These are phyloP conservation scores for Dysidea cf. avara DNA, from an alignment of 37 sponge, comb jelly and placozoan species.

Conservation along the genomic window DNA sequence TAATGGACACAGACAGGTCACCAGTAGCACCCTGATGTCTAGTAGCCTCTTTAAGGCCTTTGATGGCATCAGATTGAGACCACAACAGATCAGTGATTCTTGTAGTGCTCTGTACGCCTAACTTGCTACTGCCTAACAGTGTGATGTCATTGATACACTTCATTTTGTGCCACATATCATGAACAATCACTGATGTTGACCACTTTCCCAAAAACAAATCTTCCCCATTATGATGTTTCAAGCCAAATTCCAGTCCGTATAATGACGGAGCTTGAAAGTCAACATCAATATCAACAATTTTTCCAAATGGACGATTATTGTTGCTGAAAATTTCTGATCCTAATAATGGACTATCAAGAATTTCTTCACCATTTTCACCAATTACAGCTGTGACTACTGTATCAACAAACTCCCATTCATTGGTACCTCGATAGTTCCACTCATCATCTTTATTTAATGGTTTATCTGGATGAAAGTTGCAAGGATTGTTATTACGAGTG, in stretches of 20 bases:
- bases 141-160: background rate
- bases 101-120: constrained; percentile 19
- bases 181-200: constrained; percentile 23
- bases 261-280: constrained; percentile 16
- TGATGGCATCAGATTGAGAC: constrained; percentile 5
- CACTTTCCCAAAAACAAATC: constrained; percentile 27
- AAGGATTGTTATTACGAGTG: constrained; percentile 22
- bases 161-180: constrained; percentile 17
- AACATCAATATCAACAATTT: constrained; percentile 42
- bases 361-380: constrained; percentile 9
- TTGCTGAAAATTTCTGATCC: constrained; percentile 19
- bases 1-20: constrained; percentile 19
- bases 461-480: background rate
- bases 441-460: too few relatives aligned
- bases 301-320: constrained; percentile 22
- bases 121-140: too few relatives aligned
- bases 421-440: constrained; percentile 34
- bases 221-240: background rate
- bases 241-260: constrained; percentile 42
- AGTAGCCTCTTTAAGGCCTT: background rate
- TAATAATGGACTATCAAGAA: constrained; percentile 9
- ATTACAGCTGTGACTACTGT: constrained; percentile 15
- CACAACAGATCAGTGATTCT: constrained; percentile 11
- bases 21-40: background rate
- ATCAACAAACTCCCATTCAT: constrained; percentile 14